Evolutionary conservation across 2,113 vertebrate genomes (phyloP).

Genomic region (Irena cyanogastra): DNA sequence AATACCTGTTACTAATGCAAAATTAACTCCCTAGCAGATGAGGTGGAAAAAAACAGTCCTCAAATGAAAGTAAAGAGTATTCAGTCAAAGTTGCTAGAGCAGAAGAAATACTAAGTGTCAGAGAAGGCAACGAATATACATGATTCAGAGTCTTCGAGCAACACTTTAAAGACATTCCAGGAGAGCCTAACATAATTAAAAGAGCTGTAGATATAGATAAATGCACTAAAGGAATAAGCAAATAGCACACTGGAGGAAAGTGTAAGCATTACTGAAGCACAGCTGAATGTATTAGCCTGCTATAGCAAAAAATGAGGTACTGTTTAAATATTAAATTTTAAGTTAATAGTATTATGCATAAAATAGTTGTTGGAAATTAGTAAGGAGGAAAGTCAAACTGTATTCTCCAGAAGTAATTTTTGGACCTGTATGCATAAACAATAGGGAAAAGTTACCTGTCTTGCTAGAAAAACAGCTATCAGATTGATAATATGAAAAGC

Average conservation of each 20-base stretch:
- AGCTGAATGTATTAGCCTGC: background rate
- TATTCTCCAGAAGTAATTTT: background rate
- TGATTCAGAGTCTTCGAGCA: constrained; percentile 1
- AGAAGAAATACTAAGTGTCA: background rate
- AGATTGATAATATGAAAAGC: background rate
- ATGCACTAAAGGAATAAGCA: constrained; percentile 3
- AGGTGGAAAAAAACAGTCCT: background rate
- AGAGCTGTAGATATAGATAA: background rate
- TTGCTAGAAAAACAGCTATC: background rate
- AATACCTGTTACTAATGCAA: background rate
- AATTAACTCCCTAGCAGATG: background rate
- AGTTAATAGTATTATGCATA: background rate
- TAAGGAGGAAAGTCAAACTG: background rate
- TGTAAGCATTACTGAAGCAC: background rate
- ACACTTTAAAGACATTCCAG: constrained; percentile 48
- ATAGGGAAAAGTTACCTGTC: background rate
- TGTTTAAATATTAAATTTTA: background rate
- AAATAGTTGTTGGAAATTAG: background rate
- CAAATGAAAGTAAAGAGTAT: background rate
- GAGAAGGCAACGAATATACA: background rate
- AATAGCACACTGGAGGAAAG: background rate
- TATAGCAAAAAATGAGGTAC: background rate
- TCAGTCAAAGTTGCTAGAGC: background rate
- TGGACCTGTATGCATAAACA: background rate
- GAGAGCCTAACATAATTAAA: constrained; percentile 31